phyloP scores from a whole-genome alignment of 2,797 vertebrate genomes.

The Amniataba percoides region DNA sequence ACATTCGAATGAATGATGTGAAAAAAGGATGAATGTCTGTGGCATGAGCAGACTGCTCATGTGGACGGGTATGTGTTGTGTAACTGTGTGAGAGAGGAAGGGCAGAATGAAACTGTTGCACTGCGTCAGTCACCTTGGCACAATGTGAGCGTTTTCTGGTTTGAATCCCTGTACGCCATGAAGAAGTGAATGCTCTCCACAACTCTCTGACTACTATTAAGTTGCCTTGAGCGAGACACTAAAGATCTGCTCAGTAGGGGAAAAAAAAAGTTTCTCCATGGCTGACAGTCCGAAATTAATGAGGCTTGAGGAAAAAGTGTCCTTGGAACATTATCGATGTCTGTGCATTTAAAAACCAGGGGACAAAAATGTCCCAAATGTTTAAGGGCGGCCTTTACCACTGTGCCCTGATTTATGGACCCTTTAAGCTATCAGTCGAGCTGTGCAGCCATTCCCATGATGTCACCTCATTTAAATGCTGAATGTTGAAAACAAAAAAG shows the following conservation, averaged over 20 bases:
- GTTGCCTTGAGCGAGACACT: constrained; percentile 22
- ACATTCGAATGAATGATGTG: constrained; percentile 62
- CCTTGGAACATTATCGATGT: constrained; percentile 52
- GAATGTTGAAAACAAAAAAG: neutral
- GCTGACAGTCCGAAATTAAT: constrained; percentile 46
- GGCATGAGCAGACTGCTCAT: constrained; percentile 30
- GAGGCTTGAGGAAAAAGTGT: constrained; percentile 33
- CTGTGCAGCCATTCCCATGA: constrained; percentile 11
- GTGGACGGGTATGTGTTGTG: constrained; percentile 23
- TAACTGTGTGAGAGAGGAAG: constrained; percentile 13
- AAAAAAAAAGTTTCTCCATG: constrained; percentile 13
- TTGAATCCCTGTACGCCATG: constrained; percentile 25
- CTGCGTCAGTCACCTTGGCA: constrained; percentile 17
- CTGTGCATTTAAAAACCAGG: constrained; percentile 17
- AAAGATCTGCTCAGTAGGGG: constrained; percentile 5
- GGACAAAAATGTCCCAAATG: constrained; percentile 23
- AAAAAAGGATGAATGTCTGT: constrained; percentile 35
- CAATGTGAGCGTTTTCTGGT: constrained; percentile 8
- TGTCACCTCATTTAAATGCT: constrained; percentile 12
- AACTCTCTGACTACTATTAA: constrained; percentile 16
- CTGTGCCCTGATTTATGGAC: constrained; percentile 31
- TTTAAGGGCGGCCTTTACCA: constrained; percentile 15
- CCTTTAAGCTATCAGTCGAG: constrained; percentile 4
- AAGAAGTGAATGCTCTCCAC: constrained; percentile 15
- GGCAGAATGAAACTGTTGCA: neutral